Percentiles rank a stretch among this genome's conserved stretches.
These are phyloP conservation scores for Nannobrachium achirus DNA, from an alignment of 2,113 vertebrate species.

Conservation along the genomic window DNA sequence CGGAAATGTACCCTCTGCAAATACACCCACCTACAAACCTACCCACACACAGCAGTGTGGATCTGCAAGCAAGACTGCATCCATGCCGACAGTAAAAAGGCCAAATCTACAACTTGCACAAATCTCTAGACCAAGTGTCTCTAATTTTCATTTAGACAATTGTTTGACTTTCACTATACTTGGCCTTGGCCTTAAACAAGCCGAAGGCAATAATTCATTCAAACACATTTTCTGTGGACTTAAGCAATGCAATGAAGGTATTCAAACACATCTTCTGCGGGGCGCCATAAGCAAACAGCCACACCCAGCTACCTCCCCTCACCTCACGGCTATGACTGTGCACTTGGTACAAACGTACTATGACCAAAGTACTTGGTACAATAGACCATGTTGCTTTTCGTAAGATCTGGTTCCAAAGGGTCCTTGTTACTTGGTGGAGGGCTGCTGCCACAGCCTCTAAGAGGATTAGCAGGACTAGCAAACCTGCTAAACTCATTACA, in stretches of 20 bases:
- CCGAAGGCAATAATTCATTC: too few species aligned
- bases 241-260: too few species aligned
- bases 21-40: background rate
- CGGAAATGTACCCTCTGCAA: background rate
- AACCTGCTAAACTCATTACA: constrained; percentile 67
- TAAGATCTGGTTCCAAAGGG: constrained; percentile 47
- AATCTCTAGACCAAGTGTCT: background rate
- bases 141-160: background rate
- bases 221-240: too few species aligned
- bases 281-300: background rate
- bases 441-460: constrained; percentile 56
- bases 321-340: constrained; percentile 5
- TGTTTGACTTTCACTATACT: too few species aligned
- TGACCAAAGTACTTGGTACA: too few species aligned
- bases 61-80: background rate
- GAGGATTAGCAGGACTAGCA: constrained; percentile 72
- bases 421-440: constrained; percentile 53
- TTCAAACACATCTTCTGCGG: too few species aligned
- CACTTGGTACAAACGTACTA: constrained; percentile 35
- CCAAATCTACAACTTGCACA: background rate
- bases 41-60: background rate
- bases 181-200: too few species aligned
- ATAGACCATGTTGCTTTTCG: too few species aligned
- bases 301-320: too few species aligned
- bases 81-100: background rate